phyloP scores from a whole-genome alignment of 2,888 invertebrate species.

The Melieria crassipennis region DNA sequence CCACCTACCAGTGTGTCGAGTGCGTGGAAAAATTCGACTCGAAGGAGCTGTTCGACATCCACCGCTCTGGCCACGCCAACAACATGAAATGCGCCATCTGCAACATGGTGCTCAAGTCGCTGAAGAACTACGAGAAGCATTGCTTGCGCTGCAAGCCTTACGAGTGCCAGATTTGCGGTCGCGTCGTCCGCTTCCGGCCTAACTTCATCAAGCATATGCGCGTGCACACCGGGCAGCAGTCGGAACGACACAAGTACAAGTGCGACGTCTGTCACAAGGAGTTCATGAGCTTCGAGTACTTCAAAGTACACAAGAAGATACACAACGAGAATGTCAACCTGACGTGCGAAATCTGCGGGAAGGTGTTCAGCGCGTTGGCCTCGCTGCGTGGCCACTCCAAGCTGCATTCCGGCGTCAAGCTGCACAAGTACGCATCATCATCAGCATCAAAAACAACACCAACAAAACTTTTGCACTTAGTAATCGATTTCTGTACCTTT shows the following conservation, averaged over 20 bases:
- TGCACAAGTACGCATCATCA: conserved; percentile 61
- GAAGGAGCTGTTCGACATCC: conserved; percentile 63
- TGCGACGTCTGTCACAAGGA: conserved; percentile 70
- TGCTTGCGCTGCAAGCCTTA: conserved; percentile 65
- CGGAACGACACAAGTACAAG: conserved; percentile 67
- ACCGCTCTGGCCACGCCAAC: conserved; percentile 64
- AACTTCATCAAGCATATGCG: conserved; percentile 66
- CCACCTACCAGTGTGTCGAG: conserved; percentile 60
- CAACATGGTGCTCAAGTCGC: conserved; percentile 64
- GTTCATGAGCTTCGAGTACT: conserved; percentile 69
- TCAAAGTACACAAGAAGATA: conserved; percentile 70
- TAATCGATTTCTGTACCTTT: background rate
- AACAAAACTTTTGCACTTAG: background rate
- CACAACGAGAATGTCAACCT: conserved; percentile 69
- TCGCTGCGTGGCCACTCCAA: conserved; percentile 65
- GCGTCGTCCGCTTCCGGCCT: conserved; percentile 65
- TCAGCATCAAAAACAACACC: background rate
- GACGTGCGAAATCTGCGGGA: conserved; percentile 69
- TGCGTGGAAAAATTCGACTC: conserved; percentile 64
- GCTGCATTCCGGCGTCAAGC: conserved; percentile 64
- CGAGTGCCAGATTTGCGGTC: conserved; percentile 65
- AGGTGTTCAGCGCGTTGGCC: conserved; percentile 66
- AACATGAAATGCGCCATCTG: conserved; percentile 66
- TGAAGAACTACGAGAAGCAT: conserved; percentile 66
- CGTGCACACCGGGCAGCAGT: conserved; percentile 64